Evolutionary conservation across 2,888 invertebrate genomes (phyloP).

Genomic region (Epirrhoe alternata): DNA sequence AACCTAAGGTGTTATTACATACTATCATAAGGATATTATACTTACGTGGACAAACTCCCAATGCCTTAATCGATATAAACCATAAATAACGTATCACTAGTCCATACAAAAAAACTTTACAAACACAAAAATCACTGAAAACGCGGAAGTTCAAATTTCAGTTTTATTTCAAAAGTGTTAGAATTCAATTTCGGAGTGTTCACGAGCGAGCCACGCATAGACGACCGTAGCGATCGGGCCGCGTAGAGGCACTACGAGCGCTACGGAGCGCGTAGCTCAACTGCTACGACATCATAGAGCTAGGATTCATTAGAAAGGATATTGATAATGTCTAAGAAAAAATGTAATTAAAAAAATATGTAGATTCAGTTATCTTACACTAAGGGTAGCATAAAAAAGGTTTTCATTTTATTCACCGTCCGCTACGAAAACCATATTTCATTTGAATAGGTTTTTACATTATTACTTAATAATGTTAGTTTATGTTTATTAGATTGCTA

Average conservation of each 20-base stretch:
- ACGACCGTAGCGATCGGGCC: conserved; percentile 61
- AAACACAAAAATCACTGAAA: conserved; percentile 16
- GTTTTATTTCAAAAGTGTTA: conserved; percentile 30
- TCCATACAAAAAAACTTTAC: conserved; percentile 13
- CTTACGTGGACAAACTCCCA: conserved; percentile 16
- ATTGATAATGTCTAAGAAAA: neutral
- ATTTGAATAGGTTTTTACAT: too few species aligned
- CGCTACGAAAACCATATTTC: too few species aligned
- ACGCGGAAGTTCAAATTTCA: conserved; percentile 13
- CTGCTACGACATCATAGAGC: conserved; percentile 32
- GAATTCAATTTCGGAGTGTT: conserved; percentile 39
- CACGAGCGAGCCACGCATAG: conserved; percentile 43
- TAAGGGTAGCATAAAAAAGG: too few species aligned
- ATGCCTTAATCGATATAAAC: conserved; percentile 21
- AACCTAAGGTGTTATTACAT: neutral
- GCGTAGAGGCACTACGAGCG: conserved; percentile 58
- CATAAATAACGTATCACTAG: conserved; percentile 4
- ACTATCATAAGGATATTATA: neutral
- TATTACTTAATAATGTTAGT: too few species aligned
- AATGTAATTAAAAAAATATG: neutral
- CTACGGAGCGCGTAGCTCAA: conserved; percentile 48
- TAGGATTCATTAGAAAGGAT: neutral
- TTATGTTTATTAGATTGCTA: too few species aligned
- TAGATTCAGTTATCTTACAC: too few species aligned
- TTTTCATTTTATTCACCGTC: too few species aligned